phyloP scores from a whole-genome alignment of 2,888 invertebrate species.

The Xanthorhoe spadicearia region DNA sequence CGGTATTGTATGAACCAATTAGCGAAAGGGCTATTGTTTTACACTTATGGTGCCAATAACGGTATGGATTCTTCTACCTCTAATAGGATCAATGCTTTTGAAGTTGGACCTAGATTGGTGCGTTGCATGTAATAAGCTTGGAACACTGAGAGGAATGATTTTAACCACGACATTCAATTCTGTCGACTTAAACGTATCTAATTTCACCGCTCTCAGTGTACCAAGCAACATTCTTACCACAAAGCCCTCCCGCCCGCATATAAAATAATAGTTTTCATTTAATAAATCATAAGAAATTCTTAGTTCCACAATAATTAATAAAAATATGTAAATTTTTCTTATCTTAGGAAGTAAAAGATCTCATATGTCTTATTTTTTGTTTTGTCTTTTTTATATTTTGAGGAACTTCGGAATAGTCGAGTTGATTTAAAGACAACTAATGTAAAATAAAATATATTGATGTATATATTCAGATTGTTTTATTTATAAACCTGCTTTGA shows the following conservation, averaged over 20 bases:
- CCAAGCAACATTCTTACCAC: conserved; percentile 42
- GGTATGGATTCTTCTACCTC: conserved; percentile 11
- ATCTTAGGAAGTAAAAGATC: conserved; percentile 85
- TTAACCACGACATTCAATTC: background rate
- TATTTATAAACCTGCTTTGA: conserved; percentile 53
- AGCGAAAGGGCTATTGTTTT: conserved; percentile 57
- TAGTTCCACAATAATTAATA: conserved; percentile 80
- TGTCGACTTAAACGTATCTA: background rate
- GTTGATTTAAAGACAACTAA: conserved; percentile 85
- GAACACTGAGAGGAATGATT: conserved; percentile 8
- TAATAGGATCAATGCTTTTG: conserved; percentile 13
- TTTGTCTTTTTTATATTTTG: conserved; percentile 85
- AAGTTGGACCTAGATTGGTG: conserved; percentile 22
- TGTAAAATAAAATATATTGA: conserved; percentile 85
- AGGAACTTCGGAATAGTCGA: conserved; percentile 83
- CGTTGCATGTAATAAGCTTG: conserved; percentile 14
- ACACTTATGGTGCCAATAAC: conserved; percentile 31
- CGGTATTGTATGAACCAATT: conserved; percentile 65
- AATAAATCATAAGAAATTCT: conserved; percentile 77
- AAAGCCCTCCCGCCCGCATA: conserved; percentile 62
- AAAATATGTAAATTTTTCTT: conserved; percentile 82
- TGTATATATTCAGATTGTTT: conserved; percentile 71
- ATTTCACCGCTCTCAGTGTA: conserved; percentile 4
- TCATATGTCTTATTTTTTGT: conserved; percentile 84
- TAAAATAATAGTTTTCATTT: conserved; percentile 60